Percentiles rank a stretch among this genome's conserved stretches.
These are phyloP conservation scores for Cottoperca gobio DNA, from an alignment of 2,797 vertebrate species.

Conservation along the genomic window DNA sequence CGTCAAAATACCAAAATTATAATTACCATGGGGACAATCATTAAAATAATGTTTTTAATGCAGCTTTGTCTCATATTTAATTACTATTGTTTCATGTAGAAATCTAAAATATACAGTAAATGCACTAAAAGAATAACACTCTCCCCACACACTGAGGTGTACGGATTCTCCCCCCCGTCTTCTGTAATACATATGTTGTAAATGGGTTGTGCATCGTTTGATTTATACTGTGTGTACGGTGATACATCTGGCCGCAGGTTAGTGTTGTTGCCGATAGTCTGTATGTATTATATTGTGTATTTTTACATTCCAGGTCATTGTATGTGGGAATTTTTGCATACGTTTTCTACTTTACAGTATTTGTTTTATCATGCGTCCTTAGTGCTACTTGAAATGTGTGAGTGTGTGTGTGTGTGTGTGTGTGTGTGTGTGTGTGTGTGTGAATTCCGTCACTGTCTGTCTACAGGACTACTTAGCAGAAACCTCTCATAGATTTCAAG, in stretches of 20 bases:
- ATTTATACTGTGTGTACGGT: not conserved
- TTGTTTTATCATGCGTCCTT: too few relatives aligned
- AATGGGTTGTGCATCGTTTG: not conserved
- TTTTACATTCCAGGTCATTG: not conserved
- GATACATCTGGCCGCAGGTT: accelerated
- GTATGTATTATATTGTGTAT: not conserved
- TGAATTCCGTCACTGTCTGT: constrained; percentile 43
- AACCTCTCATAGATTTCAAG: constrained; percentile 56
- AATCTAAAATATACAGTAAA: too few relatives aligned
- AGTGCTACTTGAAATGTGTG: too few relatives aligned
- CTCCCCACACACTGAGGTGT: not conserved
- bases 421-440: constrained; percentile 24
- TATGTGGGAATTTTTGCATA: not conserved
- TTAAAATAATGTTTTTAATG: not conserved
- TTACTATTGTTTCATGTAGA: not conserved
- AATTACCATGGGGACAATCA: too few relatives aligned
- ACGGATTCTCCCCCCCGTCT: not conserved
- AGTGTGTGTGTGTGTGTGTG: not conserved
- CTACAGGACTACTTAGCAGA: constrained; percentile 53
- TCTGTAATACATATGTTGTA: not conserved
- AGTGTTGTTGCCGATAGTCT: not conserved
- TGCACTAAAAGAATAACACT: too few relatives aligned
- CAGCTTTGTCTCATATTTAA: not conserved
- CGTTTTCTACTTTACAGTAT: not conserved
- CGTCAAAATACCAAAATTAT: not conserved